Evolutionary conservation across 2,113 vertebrate species (phyloP).

Genomic region (Elephantulus edwardii): DNA sequence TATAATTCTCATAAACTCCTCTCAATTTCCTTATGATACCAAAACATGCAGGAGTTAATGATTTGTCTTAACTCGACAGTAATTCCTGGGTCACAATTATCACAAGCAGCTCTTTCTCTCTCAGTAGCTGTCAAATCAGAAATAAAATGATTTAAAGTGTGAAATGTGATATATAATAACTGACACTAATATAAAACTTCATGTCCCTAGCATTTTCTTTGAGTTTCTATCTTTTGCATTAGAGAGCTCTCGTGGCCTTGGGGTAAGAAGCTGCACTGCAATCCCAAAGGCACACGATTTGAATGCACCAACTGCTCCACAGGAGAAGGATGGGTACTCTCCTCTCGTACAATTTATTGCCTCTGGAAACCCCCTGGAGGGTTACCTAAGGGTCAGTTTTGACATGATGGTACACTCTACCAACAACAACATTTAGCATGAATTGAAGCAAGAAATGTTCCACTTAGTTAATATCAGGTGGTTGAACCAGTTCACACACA

Average conservation of each 20-base stretch:
- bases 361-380: no score
- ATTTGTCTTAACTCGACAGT: neutral
- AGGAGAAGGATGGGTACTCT: no score
- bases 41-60: neutral
- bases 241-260: no score
- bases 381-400: no score
- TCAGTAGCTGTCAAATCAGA: slow-evolving; percentile 54
- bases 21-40: neutral
- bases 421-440: no score
- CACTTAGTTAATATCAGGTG: slow-evolving; percentile 65
- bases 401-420: no score
- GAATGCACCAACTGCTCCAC: no score
- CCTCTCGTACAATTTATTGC: no score
- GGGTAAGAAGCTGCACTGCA: no score
- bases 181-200: slow-evolving; percentile 63
- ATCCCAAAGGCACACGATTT: no score
- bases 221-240: slow-evolving; percentile 70
- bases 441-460: slow-evolving; percentile 74
- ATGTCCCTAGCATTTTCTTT: slow-evolving; percentile 65
- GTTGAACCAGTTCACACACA: neutral
- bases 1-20: slow-evolving; percentile 33
- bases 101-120: slow-evolving; percentile 40
- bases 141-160: slow-evolving; percentile 55
- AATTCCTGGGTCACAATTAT: slow-evolving; percentile 37
- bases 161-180: slow-evolving; percentile 62